Conservation (phyloP, 2,888 invertebrate species). For the Drosophila paracracens region DNA sequence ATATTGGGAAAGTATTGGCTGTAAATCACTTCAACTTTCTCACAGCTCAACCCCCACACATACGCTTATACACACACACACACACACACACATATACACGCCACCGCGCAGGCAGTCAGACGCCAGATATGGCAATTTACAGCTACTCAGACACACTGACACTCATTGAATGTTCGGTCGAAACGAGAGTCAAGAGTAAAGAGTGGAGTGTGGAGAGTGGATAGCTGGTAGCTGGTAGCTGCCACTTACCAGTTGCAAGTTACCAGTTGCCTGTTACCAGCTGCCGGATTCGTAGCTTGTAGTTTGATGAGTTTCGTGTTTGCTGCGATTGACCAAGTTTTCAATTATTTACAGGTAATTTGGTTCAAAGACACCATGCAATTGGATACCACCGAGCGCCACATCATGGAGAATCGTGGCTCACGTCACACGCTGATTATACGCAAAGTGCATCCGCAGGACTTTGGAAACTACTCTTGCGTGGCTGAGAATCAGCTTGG, state of each 20-base stretch:
- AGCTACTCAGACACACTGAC: constrained; percentile 42
- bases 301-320: constrained; percentile 31
- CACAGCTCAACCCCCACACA: constrained; percentile 21
- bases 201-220: neutral
- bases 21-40: constrained; percentile 52
- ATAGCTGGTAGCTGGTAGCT: constrained; percentile 12
- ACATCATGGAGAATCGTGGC: constrained; percentile 89
- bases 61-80: constrained; percentile 4
- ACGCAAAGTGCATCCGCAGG: constrained; percentile 88
- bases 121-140: constrained; percentile 33
- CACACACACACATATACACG: neutral
- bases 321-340: constrained; percentile 70
- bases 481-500: constrained; percentile 89
- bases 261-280: constrained; percentile 3
- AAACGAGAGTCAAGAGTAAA: constrained; percentile 1
- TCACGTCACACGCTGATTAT: constrained; percentile 89
- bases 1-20: constrained; percentile 33
- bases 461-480: constrained; percentile 90
- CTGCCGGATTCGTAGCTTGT: neutral
- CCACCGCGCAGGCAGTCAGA: constrained; percentile 6
- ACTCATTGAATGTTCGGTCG: constrained; percentile 32
- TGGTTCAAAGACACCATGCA: constrained; percentile 90
- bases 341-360: constrained; percentile 86
- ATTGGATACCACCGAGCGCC: constrained; percentile 88
- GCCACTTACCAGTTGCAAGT: constrained; percentile 3